Evolutionary conservation across 2,888 invertebrate species (phyloP), one percentile per base, ranked within the genome.

Genomic region (Cheilosia pagana): DNA sequence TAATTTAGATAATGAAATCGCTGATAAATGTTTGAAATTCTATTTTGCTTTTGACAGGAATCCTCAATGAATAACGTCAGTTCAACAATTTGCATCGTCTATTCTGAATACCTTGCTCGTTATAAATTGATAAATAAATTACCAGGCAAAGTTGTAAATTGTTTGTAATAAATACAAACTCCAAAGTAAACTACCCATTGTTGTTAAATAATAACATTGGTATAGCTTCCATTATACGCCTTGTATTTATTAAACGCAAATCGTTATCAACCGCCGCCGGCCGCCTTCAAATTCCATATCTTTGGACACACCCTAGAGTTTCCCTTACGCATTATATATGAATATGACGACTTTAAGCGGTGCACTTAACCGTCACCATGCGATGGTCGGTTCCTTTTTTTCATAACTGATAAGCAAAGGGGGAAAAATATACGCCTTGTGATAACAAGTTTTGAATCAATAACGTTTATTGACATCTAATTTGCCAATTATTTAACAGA

Each of bases 401-500:
- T 45, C 43, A 23, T 28, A 0, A 6, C 14, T 12, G 67, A 67
- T 67, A 67, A 41, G 41, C 0, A 16, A 25, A 14, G 3, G 28
- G 12, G 45, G 28, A 16, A 62, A 45, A 25, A 23, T 16, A 41
- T 48, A n/a, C n/a, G n/a, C 21, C 55, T 43, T 68, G 45, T 55
- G 55, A 45, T 10, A 14, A 16, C 14, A 16, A 28, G 19, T 55
- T 41, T 55, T 43, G 12, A 12, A 41, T 41, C 53, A 55, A 55
- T 53, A 57, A 59, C 31, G 62, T 41, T 53, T 62, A 53, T 62
- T 72, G 72, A 23, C 62, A 16, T 48, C 59, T 72, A 52, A 72
- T 62, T 72, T 62, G 72, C 10, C 72, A 72, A 52, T 72, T 53
- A 60, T 62, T 52, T 53, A 16, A 16, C 60, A 60, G 41, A 41